Base-by-base conservation (phyloP, 1,140 invertebrate species). In the Agrilus planipennis region DNA sequence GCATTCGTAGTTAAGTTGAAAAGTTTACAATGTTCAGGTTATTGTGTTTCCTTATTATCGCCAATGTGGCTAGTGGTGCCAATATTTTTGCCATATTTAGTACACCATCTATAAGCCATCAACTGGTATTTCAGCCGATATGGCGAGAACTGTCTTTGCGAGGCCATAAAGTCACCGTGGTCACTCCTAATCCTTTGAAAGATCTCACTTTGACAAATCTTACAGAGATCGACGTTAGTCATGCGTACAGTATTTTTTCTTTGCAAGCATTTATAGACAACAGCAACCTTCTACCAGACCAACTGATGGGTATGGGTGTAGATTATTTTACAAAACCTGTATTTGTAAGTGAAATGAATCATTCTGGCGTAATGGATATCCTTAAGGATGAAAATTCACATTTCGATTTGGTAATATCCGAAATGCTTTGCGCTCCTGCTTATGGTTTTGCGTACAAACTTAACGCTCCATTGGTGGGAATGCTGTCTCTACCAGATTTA, bases 341-440 rank as follows among this genome's bases (percentile, higher is more conserved):
- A n/a, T n/a, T n/a, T n/a, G n/a, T n/a, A n/a, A n/a, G n/a, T n/a
- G n/a, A n/a, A n/a, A n/a, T n/a, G n/a, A n/a, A n/a, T n/a, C n/a
- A n/a, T n/a, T n/a, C n/a, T n/a, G n/a, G n/a, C n/a, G n/a, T n/a
- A n/a, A n/a, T n/a, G n/a, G n/a, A n/a, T n/a, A n/a, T n/a, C n/a
- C n/a, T n/a, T n/a, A n/a, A n/a, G n/a, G n/a, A n/a, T n/a, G n/a
- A n/a, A n/a, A n/a, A n/a, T n/a, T n/a, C n/a, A n/a, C n/a, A n/a
- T n/a, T n/a, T n/a, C n/a, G n/a, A n/a, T n/a, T 50, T 55, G 25
- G 37, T 62, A 12, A 55, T 63, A 16, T 44, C 51, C 4, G 62
- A 64, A 45, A 50, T 50, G 19, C 34, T 45, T 12, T 19, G 50
- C 20, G 44, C 51, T 11, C 40, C 46, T 1, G 41, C 41, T 15